Evolutionary conservation across 2,888 invertebrate genomes (phyloP).

Genomic region (Brachyptera putata): DNA sequence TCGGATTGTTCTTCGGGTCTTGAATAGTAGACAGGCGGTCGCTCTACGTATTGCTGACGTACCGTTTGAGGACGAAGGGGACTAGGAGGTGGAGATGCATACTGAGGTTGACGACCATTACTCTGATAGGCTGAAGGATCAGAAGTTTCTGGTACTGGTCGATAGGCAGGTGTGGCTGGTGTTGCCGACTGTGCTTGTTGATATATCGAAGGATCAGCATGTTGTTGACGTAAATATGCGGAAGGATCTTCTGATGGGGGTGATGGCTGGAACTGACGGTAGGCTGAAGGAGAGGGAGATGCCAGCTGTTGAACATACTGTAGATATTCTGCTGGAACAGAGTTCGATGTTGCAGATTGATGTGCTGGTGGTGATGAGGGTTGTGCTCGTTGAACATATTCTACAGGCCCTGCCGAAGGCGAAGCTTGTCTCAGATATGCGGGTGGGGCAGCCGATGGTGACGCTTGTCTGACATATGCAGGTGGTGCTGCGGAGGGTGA

Average conservation of each 20-base stretch:
- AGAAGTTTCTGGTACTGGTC: not conserved
- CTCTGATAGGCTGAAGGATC: not conserved
- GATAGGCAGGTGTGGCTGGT: not conserved
- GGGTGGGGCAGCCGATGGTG: too few species aligned
- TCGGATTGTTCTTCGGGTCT: not conserved
- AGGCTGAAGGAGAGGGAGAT: not conserved
- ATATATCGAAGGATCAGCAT: not conserved
- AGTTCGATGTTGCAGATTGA: too few species aligned
- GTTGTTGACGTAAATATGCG: not conserved
- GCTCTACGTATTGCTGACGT: not conserved
- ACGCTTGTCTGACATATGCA: too few species aligned
- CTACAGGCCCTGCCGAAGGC: too few species aligned
- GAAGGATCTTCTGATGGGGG: not conserved
- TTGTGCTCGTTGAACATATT: too few species aligned
- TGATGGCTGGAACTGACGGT: not conserved
- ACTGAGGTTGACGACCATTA: slow-evolving; percentile 7
- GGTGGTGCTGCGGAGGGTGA: not conserved
- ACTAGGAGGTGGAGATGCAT: not conserved
- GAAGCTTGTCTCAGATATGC: too few species aligned
- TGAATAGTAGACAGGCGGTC: not conserved
- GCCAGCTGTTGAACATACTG: too few species aligned
- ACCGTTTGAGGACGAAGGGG: not conserved
- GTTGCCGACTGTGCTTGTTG: slow-evolving; percentile 2
- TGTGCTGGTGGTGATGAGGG: too few species aligned
- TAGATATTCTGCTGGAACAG: too few species aligned